Percentiles rank a stretch among this genome's conserved stretches.
Conservation (phyloP, 1,140 invertebrate species). For the Metopolophium dirhodum region DNA sequence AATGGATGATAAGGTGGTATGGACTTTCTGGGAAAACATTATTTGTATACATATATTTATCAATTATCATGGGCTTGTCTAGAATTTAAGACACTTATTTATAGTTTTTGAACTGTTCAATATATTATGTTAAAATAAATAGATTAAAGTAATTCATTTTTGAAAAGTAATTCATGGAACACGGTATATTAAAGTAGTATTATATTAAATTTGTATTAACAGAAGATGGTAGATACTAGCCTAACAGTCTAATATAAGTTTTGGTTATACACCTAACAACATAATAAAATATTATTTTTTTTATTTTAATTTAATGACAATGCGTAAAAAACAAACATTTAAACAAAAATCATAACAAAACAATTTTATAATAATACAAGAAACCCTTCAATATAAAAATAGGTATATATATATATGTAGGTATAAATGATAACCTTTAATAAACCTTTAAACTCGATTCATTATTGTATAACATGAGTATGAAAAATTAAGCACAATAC, state of each 20-base stretch:
- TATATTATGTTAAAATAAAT: conserved; percentile 26
- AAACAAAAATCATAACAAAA: conserved; percentile 42
- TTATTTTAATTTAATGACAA: background rate
- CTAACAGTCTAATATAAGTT: conserved; percentile 31
- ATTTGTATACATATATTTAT: background rate
- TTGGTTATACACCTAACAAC: background rate
- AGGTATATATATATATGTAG: background rate
- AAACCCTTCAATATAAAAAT: conserved; percentile 27
- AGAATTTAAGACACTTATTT: background rate
- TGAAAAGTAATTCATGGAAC: background rate
- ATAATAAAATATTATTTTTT: conserved; percentile 12
- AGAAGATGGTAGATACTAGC: background rate
- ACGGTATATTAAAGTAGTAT: conserved; percentile 14
- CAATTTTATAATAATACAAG: background rate
- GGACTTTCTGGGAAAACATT: background rate
- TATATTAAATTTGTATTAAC: background rate
- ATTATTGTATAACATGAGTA: background rate
- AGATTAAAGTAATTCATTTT: conserved; percentile 15
- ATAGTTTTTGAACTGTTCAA: background rate
- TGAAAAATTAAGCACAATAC: background rate
- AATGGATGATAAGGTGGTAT: background rate
- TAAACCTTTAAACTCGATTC: background rate
- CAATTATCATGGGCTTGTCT: background rate
- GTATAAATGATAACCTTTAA: background rate
- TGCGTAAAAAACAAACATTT: background rate